Conservation (phyloP, 2,888 invertebrate genomes). For the Thecocarcelia acutangulata region DNA sequence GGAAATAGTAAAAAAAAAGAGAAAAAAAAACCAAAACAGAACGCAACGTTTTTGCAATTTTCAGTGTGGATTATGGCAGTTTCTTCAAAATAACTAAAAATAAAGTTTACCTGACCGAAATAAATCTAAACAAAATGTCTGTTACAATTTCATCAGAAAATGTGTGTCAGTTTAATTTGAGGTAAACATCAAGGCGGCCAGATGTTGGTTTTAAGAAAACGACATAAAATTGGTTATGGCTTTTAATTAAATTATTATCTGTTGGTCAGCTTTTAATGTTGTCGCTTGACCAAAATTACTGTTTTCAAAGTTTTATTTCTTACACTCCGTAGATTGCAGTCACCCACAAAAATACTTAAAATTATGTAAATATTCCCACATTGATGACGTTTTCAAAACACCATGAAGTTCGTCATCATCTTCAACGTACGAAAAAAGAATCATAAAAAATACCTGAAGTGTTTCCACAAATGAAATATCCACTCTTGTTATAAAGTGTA, state of each 20-base stretch:
- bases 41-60: conserved; percentile 63
- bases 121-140: conserved; percentile 32
- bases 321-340: conserved; percentile 22
- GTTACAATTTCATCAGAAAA: conserved; percentile 59
- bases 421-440: background rate
- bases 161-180: conserved; percentile 38
- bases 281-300: too few relatives aligned
- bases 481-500: conserved; percentile 26
- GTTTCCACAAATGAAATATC: conserved; percentile 43
- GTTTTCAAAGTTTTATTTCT: background rate
- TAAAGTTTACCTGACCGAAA: background rate
- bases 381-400: conserved; percentile 65
- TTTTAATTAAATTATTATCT: background rate
- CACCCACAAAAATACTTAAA: conserved; percentile 21
- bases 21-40: conserved; percentile 28
- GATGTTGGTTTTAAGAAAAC: background rate
- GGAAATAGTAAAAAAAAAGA: conserved; percentile 31
- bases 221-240: background rate
- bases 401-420: conserved; percentile 44
- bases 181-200: conserved; percentile 44
- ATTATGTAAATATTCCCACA: conserved; percentile 65
- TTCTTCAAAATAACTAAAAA: conserved; percentile 7
- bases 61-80: conserved; percentile 64
- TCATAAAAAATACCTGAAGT: conserved; percentile 55
- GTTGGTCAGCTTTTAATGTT: conserved; percentile 13